phyloP scores from a whole-genome alignment of 2,113 vertebrate species.

The Lophius piscatorius region DNA sequence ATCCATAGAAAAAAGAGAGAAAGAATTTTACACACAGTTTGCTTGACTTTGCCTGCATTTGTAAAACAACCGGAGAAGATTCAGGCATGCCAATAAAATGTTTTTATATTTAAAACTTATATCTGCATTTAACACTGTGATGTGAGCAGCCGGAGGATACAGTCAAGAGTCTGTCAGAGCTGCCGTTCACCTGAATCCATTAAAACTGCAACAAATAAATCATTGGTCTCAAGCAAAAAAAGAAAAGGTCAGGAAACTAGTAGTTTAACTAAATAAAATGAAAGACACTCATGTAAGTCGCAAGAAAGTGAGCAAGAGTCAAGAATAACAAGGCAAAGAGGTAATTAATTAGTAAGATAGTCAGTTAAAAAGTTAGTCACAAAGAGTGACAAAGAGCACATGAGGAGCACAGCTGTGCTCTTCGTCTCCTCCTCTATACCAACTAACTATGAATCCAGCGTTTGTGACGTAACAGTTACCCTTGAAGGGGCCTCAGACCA shows the following conservation, averaged over 20 bases:
- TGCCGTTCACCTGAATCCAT: constrained; percentile 61
- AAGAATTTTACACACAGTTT: no score
- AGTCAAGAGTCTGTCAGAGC: constrained; percentile 35
- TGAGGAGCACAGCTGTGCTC: constrained; percentile 40
- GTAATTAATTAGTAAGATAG: no score
- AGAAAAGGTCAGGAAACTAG: constrained; percentile 36
- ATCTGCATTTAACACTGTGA: constrained; percentile 23
- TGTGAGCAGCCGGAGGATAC: constrained; percentile 8
- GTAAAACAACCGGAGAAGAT: no score
- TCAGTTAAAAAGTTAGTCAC: constrained; percentile 13
- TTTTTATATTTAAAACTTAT: background rate
- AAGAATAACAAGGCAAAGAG: constrained; percentile 14
- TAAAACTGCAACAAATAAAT: constrained; percentile 27
- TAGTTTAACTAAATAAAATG: constrained; percentile 27
- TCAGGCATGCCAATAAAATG: background rate
- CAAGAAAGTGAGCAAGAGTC: constrained; percentile 28
- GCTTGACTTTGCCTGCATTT: no score
- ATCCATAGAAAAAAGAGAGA: no score
- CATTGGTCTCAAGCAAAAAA: constrained; percentile 28
- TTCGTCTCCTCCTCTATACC: constrained; percentile 43
- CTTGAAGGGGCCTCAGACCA: constrained; percentile 66
- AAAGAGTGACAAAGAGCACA: constrained; percentile 37
- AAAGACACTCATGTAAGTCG: constrained; percentile 30
- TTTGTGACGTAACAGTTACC: constrained; percentile 79
- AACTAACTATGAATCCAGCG: constrained; percentile 68